Evolutionary conservation across 2,797 vertebrate species (phyloP).

Genomic region (Ctenochaetus hawaiiensis): DNA sequence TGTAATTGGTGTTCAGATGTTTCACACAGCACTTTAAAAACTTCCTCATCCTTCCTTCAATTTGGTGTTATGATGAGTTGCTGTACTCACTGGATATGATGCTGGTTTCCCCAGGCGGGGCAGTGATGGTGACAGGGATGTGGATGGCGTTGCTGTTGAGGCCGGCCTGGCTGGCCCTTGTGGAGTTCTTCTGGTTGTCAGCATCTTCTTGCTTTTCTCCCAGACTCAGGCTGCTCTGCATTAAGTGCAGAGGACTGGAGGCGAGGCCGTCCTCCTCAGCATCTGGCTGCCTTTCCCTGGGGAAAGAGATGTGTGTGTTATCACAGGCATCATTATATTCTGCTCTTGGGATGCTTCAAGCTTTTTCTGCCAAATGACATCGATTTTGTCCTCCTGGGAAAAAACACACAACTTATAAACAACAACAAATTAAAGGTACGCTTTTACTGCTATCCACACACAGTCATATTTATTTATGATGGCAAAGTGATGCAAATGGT

Average conservation of each 20-base stretch:
- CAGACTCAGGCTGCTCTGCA: conserved; percentile 46
- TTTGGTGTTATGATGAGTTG: background rate
- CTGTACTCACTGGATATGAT: conserved; percentile 88
- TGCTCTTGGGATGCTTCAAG: conserved; percentile 13
- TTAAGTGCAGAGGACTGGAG: conserved; percentile 81
- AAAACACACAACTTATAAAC: conserved; percentile 13
- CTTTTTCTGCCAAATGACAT: conserved; percentile 21
- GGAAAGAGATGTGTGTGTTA: conserved; percentile 22
- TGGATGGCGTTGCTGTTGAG: conserved; percentile 85
- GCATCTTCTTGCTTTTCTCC: conserved; percentile 93
- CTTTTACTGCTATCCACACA: background rate
- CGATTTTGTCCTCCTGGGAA: conserved; percentile 16
- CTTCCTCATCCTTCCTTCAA: background rate
- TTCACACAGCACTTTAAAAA: background rate
- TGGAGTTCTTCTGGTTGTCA: conserved; percentile 96
- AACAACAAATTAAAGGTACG: conserved; percentile 4
- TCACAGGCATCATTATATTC: conserved; percentile 19
- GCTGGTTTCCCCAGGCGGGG: conserved; percentile 89
- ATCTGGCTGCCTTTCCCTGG: conserved; percentile 89
- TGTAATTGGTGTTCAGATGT: too few species aligned
- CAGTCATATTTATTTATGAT: background rate
- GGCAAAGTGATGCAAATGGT: background rate
- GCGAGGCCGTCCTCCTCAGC: conserved; percentile 77
- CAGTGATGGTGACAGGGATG: conserved; percentile 91
- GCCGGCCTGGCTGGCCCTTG: conserved; percentile 86